These are phyloP conservation scores for Mastacembelus armatus DNA, from an alignment of 2,797 vertebrate genomes.

Conservation along the genomic window DNA sequence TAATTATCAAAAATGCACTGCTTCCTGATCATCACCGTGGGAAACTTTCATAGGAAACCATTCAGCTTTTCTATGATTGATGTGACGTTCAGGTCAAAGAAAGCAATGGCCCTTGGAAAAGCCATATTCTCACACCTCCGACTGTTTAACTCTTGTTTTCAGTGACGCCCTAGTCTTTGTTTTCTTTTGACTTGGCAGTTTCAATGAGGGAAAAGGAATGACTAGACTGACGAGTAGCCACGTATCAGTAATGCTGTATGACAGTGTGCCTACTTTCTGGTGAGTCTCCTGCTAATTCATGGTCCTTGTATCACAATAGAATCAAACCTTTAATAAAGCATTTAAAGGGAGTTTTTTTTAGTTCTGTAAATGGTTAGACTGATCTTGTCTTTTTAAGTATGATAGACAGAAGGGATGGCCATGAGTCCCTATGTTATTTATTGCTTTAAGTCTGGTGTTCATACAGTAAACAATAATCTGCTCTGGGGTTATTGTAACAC, in stretches of 20 bases:
- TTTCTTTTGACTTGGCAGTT: constrained; percentile 57
- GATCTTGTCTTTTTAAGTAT: constrained; percentile 31
- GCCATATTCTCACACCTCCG: constrained; percentile 75
- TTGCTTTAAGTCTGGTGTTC: constrained; percentile 36
- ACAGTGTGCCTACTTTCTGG: constrained; percentile 34
- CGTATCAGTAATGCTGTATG: constrained; percentile 28
- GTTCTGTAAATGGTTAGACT: constrained; percentile 45
- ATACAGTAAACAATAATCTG: constrained; percentile 27
- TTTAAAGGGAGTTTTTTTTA: constrained; percentile 45
- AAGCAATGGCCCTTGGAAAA: constrained; percentile 67
- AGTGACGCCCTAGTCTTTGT: constrained; percentile 43
- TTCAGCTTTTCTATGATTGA: constrained; percentile 42
- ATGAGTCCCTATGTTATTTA: constrained; percentile 29
- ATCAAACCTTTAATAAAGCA: constrained; percentile 49
- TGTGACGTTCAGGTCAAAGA: constrained; percentile 60
- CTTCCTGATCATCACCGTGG: constrained; percentile 46
- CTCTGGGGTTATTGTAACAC: constrained; percentile 39
- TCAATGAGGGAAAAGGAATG: constrained; percentile 40
- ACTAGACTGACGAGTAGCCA: constrained; percentile 16
- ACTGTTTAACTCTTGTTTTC: constrained; percentile 66
- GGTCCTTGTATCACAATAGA: constrained; percentile 51
- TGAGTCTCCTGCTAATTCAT: constrained; percentile 29
- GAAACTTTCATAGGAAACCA: constrained; percentile 43
- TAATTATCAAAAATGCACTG: constrained; percentile 44
- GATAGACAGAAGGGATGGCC: constrained; percentile 28